Evolutionary conservation across 2,113 vertebrate genomes (phyloP).

Genomic region (Formicarius rufipectus): DNA sequence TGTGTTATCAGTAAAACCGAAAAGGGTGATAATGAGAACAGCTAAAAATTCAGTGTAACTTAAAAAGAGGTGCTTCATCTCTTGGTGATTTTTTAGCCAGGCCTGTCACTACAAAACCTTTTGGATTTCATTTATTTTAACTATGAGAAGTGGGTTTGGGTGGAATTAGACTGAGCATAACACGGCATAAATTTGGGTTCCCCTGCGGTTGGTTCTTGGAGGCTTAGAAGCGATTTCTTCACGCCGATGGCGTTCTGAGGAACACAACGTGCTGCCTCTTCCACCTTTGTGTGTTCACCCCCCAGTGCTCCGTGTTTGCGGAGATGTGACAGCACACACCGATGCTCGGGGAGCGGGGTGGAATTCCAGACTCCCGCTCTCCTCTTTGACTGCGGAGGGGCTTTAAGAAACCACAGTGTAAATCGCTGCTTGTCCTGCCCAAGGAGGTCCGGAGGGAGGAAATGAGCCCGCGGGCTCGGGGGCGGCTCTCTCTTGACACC

Average conservation of each 20-base stretch:
- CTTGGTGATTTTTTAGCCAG: not conserved
- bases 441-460: not conserved
- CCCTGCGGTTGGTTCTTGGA: not conserved
- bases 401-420: rapidly evolving
- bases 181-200: rapidly evolving
- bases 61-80: not conserved
- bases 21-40: not conserved
- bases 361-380: not conserved
- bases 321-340: not conserved
- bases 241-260: rapidly evolving
- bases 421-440: not conserved
- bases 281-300: rapidly evolving
- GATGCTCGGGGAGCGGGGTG: not conserved
- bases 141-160: not conserved
- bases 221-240: not conserved
- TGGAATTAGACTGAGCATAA: not conserved
- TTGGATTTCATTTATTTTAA: rapidly evolving
- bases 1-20: not conserved
- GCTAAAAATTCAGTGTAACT: rapidly evolving
- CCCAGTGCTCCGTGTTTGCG: rapidly evolving
- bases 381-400: not conserved
- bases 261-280: rapidly evolving
- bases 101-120: rapidly evolving
- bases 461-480: not conserved
- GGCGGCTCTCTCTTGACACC: not conserved